Evolutionary conservation across 2,797 vertebrate species (phyloP).

Genomic region (Salarias fasciatus): DNA sequence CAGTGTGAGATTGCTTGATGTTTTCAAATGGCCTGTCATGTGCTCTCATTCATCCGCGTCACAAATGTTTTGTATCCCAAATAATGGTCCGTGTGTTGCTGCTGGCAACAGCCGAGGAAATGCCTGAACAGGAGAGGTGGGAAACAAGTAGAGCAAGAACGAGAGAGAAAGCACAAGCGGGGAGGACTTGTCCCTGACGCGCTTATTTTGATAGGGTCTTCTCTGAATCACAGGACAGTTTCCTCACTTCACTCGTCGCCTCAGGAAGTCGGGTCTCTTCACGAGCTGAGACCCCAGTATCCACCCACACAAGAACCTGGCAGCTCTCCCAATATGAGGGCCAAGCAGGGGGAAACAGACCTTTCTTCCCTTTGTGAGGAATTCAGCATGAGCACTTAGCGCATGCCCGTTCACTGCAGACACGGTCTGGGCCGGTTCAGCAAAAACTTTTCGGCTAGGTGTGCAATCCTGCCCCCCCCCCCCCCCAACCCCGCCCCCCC

Average conservation of each 20-base stretch:
- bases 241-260: conserved; percentile 54
- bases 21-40: conserved; percentile 43
- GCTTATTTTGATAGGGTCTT: conserved; percentile 74
- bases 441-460: conserved; percentile 51
- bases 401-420: conserved; percentile 33
- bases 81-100: conserved; percentile 67
- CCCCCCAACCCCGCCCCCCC: background rate
- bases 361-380: conserved; percentile 65
- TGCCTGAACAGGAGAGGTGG: conserved; percentile 79
- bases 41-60: conserved; percentile 54
- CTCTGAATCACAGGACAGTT: conserved; percentile 63
- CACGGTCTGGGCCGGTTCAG: conserved; percentile 42
- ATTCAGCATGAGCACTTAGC: conserved; percentile 55
- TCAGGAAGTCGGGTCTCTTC: conserved; percentile 60
- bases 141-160: conserved; percentile 65
- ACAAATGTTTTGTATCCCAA: conserved; percentile 54
- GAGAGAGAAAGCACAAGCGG: conserved; percentile 52
- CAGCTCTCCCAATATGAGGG: conserved; percentile 61
- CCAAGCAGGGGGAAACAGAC: conserved; percentile 56
- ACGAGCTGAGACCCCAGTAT: conserved; percentile 57
- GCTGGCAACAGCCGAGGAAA: conserved; percentile 76
- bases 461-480: conserved; percentile 19
- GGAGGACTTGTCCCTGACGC: conserved; percentile 60
- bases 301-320: conserved; percentile 69
- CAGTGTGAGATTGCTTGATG: conserved; percentile 27